These are phyloP conservation scores for Asarcornis scutulata DNA, from an alignment of 2,113 vertebrate genomes.

Conservation along the genomic window DNA sequence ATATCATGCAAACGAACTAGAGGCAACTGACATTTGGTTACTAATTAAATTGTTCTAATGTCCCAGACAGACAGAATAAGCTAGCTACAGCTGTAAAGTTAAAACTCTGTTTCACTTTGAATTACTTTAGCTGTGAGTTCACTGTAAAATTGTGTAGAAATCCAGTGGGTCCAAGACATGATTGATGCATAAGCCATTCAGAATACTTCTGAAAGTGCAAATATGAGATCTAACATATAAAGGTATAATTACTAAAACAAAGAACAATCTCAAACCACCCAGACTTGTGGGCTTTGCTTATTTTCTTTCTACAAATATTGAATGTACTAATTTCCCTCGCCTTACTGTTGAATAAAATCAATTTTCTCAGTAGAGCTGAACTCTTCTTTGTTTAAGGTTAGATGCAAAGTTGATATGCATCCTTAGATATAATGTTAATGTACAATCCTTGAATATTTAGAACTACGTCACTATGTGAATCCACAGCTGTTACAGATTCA, in stretches of 20 bases:
- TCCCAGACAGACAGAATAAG: constrained; percentile 53
- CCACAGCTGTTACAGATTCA: constrained; percentile 64
- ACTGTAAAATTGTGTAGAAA: constrained; percentile 48
- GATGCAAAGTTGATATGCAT: constrained; percentile 76
- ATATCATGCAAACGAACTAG: constrained; percentile 60
- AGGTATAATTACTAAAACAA: constrained; percentile 84
- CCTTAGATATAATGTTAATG: constrained; percentile 72
- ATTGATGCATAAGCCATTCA: constrained; percentile 64
- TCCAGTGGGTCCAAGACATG: constrained; percentile 37
- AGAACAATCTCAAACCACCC: constrained; percentile 79
- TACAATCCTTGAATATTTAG: constrained; percentile 79
- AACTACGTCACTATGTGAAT: constrained; percentile 65
- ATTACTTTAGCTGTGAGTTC: constrained; percentile 66
- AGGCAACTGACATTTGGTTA: constrained; percentile 42
- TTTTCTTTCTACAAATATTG: constrained; percentile 86
- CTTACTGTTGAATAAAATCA: constrained; percentile 82
- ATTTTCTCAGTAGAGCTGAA: constrained; percentile 82
- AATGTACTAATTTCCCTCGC: constrained; percentile 84
- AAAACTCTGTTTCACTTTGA: constrained; percentile 67
- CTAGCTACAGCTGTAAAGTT: constrained; percentile 52
- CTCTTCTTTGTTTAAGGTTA: constrained; percentile 82
- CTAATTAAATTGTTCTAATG: constrained; percentile 57
- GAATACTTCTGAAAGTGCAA: constrained; percentile 75
- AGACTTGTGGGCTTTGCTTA: constrained; percentile 79
- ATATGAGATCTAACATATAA: constrained; percentile 76